Percentiles rank a stretch among this genome's conserved stretches.
These are phyloP conservation scores for Clarias fuscus DNA, from an alignment of 2,797 vertebrate species.

Conservation along the genomic window DNA sequence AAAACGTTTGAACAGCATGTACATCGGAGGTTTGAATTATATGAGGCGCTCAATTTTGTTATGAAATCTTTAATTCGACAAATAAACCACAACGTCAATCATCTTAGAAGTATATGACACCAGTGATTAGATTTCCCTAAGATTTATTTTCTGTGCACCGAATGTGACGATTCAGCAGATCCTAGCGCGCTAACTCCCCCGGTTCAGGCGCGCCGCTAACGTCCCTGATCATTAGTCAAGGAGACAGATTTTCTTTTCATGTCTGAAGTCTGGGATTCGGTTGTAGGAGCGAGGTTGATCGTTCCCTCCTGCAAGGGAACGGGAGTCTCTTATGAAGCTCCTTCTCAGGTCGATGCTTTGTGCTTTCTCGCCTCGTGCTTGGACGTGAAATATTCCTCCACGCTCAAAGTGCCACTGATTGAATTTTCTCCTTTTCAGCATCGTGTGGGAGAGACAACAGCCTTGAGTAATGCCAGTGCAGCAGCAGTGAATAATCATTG, in stretches of 20 bases:
- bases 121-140: not conserved
- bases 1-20: not conserved
- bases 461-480: not conserved
- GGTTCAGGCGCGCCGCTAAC: too few species aligned
- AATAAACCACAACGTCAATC: not conserved
- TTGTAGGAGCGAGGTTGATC: not conserved
- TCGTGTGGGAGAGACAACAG: not conserved
- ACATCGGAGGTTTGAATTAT: not conserved
- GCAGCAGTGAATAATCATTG: not conserved
- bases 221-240: not conserved
- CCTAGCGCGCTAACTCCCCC: not conserved
- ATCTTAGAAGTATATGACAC: not conserved
- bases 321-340: not conserved
- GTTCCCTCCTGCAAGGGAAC: not conserved
- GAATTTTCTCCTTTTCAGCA: too few species aligned
- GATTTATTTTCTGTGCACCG: not conserved
- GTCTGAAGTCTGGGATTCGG: constrained; percentile 5
- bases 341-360: not conserved
- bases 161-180: constrained; percentile 12
- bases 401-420: not conserved
- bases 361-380: not conserved
- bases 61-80: not conserved
- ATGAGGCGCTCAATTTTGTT: not conserved
- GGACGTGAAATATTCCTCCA: not conserved
- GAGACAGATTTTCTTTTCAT: not conserved